A percentile compares a stretch with the other conserved stretches of the same genome.
phyloP scores from a whole-genome alignment of 1,140 invertebrate species.

The Microvelia longipes region DNA sequence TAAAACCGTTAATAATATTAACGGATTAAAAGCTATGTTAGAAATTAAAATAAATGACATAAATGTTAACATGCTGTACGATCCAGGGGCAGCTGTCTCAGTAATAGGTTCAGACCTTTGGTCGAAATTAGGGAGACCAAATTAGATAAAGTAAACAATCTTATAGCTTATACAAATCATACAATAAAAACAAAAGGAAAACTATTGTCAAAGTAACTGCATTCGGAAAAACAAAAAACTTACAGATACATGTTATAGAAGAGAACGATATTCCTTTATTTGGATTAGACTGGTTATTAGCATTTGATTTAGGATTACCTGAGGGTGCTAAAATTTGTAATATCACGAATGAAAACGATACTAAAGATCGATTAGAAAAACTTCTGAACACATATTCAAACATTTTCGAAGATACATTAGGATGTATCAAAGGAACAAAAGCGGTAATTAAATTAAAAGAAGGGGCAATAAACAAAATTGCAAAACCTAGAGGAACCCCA shows the following conservation, averaged over 20 bases:
- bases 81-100: not conserved
- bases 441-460: not conserved
- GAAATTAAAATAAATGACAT: not conserved
- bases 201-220: not conserved
- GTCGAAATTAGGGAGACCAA: not conserved
- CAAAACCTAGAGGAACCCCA: not conserved
- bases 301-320: not conserved
- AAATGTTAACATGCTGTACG: not conserved
- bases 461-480: not conserved
- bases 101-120: not conserved
- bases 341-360: not conserved
- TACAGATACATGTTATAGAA: not conserved
- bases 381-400: not conserved
- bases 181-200: not conserved
- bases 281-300: not conserved
- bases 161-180: not conserved
- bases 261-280: not conserved
- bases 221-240: not conserved
- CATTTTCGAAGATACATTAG: not conserved
- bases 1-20: not conserved
- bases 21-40: not conserved
- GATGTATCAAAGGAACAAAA: slow-evolving; percentile 18
- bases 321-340: not conserved
- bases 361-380: not conserved
- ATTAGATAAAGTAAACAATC: not conserved